Base-by-base conservation (phyloP, 1,140 invertebrate genomes). In the Eurytemora carolleeae region DNA sequence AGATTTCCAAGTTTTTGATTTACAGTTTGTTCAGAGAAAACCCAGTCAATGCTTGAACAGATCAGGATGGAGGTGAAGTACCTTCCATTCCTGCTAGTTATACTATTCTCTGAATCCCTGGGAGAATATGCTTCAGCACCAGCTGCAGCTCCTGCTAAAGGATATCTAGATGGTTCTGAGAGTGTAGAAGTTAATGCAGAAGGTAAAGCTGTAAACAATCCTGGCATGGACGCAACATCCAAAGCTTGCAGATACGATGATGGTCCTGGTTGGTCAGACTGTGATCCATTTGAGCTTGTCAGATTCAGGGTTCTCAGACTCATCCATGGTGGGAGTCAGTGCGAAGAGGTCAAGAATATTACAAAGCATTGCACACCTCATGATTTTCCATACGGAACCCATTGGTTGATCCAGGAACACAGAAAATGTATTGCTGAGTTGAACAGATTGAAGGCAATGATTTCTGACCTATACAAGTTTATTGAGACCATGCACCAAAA, bases 271-370 rank as follows among this genome's bases (percentile, higher is more conserved):
- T 59, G 58, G 58, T 54, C 24, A 15, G 58, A 59, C 52, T 59
- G 58, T 59, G 58, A 59, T 53, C 25, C 58, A 17, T 59, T 59
- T 53, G 58, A 59, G 22, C 24, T 59, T 7, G 52, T 24, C 18
- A n/a, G 58, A 53, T 59, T 56, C 19, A 19, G 26, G 17, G 44
- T 53, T 2, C 44, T 59, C 3, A 12, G 24, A 3, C 22, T 59
- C 24, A 52, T 59, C 22, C 19, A 20, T 53, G 58, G 58, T 19
- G 58, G 58, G 3, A 19, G 58, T 15, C 58, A 59, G 26, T 59
- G 58, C 22, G 58, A 59, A 21, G 58, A 59, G n/a, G 58, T 59
- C 22, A 59, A 59, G 52, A 59, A 59, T 53, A 59, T 59, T 21
- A 59, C 58, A 12, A 59, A 59, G 26, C 58, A 59, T 53, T 59